Evolutionary conservation across 2,113 vertebrate species (phyloP), one percentile per base, ranked within the genome.

Genomic region (Eretmochelys imbricata): DNA sequence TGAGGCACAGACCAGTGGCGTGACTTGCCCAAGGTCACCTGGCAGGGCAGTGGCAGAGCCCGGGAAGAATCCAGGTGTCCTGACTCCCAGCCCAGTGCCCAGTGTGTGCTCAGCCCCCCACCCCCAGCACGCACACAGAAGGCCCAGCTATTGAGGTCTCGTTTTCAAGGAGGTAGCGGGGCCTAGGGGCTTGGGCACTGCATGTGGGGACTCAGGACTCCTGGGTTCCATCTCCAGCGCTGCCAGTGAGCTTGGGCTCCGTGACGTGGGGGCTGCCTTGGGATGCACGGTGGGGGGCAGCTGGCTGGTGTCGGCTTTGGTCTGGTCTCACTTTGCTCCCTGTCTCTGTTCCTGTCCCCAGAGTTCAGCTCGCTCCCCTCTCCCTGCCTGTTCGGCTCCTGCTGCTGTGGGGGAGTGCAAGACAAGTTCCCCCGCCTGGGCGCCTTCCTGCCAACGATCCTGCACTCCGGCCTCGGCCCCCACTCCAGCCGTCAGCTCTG

Each of bases 381-480:
- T 16, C 46, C 65, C 2, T 90, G 42, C 82, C 50, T 59, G 49
- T 85, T 92, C 5, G 25, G 81, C 7, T 80, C 91, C 54, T 91
- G 95, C 82, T 98, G 94, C 90, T 42, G 42, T 2, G 3, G 84
- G 24, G 84, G 89, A 62, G 72, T 75, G 57, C 84, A 19, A 4
- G 78, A 80, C 3, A 27, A 93, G 19, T 51, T 51, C 4, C 49
- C 89, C 10, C 5, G 13, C 11, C 57, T 82, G 16, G 84, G 79
- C 3, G 14, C 92, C 65, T 81, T 89, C 22, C 6, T 89, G 8
- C 46, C 82, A 0, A 12, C 88, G 0, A 35, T 88, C 16, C 86
- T 29, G 0, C 35, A 87, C 5, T 8, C 51, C 5, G 9, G 78
- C 35, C n/a, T 88, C 7, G 29, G 25, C 12, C 29, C 31, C 12